A percentile compares a stretch with the other conserved stretches of the same genome.
These are phyloP conservation scores for Cheilinus undulatus DNA, from an alignment of 2,113 vertebrate species.

Conservation along the genomic window DNA sequence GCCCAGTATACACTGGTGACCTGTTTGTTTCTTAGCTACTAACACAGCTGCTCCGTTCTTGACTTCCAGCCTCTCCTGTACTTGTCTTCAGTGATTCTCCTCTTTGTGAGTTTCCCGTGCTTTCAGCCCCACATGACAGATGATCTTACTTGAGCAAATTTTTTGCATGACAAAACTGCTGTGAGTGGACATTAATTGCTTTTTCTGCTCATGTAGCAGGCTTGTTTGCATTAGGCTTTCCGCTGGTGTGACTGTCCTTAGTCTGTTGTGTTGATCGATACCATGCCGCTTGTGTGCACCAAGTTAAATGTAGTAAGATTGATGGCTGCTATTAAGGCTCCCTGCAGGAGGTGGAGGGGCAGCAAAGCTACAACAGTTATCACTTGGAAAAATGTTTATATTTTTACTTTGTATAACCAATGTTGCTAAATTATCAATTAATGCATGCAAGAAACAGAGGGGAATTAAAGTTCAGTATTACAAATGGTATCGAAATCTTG, in stretches of 20 bases:
- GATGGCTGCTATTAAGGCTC: conserved; percentile 70
- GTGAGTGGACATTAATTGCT: conserved; percentile 36
- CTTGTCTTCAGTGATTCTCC: background rate
- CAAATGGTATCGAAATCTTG: too few species aligned
- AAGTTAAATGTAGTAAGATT: conserved; percentile 74
- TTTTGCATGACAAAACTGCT: conserved; percentile 37
- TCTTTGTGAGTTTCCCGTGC: background rate
- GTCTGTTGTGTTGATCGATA: conserved; percentile 64
- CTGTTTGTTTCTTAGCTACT: too few species aligned
- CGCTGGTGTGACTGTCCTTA: conserved; percentile 43
- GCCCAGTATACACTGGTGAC: too few species aligned
- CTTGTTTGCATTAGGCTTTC: conserved; percentile 46
- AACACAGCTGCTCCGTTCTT: background rate
- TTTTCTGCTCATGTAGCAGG: conserved; percentile 31
- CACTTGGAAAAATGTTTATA: conserved; percentile 22
- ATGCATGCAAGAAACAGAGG: too few species aligned
- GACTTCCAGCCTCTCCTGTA: background rate
- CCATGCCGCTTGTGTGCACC: conserved; percentile 39
- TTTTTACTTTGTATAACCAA: conserved; percentile 21
- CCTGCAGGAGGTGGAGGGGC: conserved; percentile 24
- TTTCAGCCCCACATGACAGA: conserved; percentile 13
- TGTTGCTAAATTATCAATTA: too few species aligned
- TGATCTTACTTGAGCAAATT: conserved; percentile 6
- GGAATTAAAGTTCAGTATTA: too few species aligned
- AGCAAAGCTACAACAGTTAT: conserved; percentile 21